A percentile compares a stretch with the other conserved stretches of the same genome.
phyloP scores from a whole-genome alignment of 2,113 vertebrate genomes.

The Callipepla californica region DNA sequence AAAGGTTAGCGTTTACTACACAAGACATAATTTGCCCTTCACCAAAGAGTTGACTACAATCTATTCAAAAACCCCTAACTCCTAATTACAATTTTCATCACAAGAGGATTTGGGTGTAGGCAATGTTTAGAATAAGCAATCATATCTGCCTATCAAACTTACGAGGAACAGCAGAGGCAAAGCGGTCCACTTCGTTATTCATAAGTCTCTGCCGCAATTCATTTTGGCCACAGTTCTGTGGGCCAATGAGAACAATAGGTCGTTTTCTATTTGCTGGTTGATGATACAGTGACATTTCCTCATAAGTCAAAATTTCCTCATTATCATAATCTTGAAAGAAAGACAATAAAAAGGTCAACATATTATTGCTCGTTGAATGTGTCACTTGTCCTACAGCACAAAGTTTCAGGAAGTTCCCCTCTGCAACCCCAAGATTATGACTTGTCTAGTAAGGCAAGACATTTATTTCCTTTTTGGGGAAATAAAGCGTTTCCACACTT shows the following conservation, averaged over 20 bases:
- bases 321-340: conserved; percentile 88
- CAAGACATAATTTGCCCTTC: neutral
- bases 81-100: neutral
- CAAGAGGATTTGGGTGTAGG: neutral
- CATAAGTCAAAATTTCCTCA: conserved; percentile 94
- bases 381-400: neutral
- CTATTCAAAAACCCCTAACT: neutral
- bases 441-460: neutral
- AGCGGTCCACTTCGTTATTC: conserved; percentile 87
- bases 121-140: fast-evolving
- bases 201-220: conserved; percentile 91
- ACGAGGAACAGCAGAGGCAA: conserved; percentile 93
- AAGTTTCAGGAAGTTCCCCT: neutral
- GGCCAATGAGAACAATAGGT: conserved; percentile 91
- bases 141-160: conserved; percentile 48
- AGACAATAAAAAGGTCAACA: neutral
- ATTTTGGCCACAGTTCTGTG: conserved; percentile 91
- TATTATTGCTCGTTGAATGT: neutral
- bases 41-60: neutral
- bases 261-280: conserved; percentile 93
- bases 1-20: neutral
- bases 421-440: neutral
- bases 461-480: neutral
- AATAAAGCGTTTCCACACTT: neutral
- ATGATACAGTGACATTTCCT: conserved; percentile 97